These are phyloP conservation scores for Bombus sylvicola DNA, from an alignment of 1,140 invertebrate species.

Conservation along the genomic window DNA sequence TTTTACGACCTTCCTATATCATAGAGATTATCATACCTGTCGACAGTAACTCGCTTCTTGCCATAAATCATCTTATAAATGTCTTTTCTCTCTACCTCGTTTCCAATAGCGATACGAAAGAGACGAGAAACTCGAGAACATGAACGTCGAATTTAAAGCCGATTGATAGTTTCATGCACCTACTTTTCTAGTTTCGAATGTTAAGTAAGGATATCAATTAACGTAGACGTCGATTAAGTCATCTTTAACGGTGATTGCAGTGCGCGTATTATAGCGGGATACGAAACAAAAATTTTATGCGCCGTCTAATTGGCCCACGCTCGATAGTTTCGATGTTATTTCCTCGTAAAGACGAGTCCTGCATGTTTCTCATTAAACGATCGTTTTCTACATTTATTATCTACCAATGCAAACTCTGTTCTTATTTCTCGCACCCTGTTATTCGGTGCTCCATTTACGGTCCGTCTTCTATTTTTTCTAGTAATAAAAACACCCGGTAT, in stretches of 20 bases:
- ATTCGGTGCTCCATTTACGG: constrained; percentile 57
- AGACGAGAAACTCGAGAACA: no score
- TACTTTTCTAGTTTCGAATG: no score
- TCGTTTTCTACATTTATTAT: constrained; percentile 59
- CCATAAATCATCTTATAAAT: background rate
- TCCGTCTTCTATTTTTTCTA: constrained; percentile 55
- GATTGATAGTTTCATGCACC: background rate
- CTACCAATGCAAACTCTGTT: constrained; percentile 32
- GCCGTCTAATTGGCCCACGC: constrained; percentile 35
- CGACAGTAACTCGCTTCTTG: background rate
- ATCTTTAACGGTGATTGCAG: constrained; percentile 15
- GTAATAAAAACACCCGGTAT: constrained; percentile 44
- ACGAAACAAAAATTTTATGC: constrained; percentile 10
- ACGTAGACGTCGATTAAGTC: background rate
- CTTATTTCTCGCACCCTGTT: constrained; percentile 49
- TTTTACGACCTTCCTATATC: no score
- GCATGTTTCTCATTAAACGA: constrained; percentile 59
- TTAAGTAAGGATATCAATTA: constrained; percentile 8
- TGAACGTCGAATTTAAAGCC: background rate
- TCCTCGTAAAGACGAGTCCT: constrained; percentile 33
- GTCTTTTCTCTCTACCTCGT: no score
- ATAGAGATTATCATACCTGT: no score
- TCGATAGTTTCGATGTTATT: constrained; percentile 24
- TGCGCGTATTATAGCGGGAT: background rate
- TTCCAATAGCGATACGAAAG: background rate